Evolutionary conservation across 92 coral and sea anemone genomes (phyloP).

Genomic region (Pocillopora grandis): DNA sequence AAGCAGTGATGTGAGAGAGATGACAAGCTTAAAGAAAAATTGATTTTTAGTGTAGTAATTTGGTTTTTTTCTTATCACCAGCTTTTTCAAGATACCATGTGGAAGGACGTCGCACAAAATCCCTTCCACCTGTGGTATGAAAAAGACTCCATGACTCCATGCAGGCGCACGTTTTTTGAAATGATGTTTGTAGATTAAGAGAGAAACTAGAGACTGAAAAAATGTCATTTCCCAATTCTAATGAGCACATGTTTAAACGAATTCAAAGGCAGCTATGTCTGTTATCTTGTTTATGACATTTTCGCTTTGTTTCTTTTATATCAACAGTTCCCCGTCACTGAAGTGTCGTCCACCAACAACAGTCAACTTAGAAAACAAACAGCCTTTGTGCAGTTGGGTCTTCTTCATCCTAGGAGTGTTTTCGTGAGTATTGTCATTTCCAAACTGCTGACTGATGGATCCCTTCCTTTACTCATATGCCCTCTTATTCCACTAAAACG

Average conservation of each 20-base stretch:
- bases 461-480: too few relatives aligned
- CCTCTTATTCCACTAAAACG: neutral
- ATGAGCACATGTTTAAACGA: too few relatives aligned
- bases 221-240: too few relatives aligned
- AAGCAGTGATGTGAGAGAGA: too few relatives aligned
- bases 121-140: slow-evolving; percentile 56
- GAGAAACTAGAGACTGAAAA: too few relatives aligned
- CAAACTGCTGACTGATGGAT: too few relatives aligned
- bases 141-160: neutral
- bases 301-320: neutral
- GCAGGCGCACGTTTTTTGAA: too few relatives aligned
- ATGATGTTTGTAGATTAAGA: too few relatives aligned
- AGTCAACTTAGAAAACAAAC: slow-evolving; percentile 55
- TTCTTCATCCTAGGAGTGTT: slow-evolving; percentile 82
- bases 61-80: neutral
- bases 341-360: neutral
- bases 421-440: slow-evolving; percentile 71
- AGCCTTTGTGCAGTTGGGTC: slow-evolving; percentile 84
- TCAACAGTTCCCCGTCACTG: slow-evolving; percentile 58
- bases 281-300: too few relatives aligned
- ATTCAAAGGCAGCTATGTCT: too few relatives aligned
- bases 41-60: too few relatives aligned
- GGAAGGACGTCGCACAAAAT: slow-evolving; percentile 13
- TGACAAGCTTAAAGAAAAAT: too few relatives aligned
- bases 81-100: slow-evolving; percentile 27